A percentile compares a stretch with the other conserved stretches of the same genome.
Conservation (phyloP, 2,888 invertebrate genomes). For the Aricia artaxerxes region DNA sequence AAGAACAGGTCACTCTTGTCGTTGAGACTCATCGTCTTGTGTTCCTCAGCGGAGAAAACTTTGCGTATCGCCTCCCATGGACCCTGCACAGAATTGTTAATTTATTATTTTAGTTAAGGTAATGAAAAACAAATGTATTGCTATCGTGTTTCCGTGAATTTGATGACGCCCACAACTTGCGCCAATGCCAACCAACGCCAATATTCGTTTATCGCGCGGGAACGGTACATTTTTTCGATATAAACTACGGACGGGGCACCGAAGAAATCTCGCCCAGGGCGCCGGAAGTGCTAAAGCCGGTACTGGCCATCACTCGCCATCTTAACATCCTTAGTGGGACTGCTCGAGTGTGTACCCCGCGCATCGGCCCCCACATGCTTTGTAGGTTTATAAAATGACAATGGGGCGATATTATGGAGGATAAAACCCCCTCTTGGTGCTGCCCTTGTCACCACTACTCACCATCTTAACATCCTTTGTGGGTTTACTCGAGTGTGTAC, state of each 20-base stretch:
- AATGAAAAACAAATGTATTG: no score
- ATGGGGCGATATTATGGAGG: no score
- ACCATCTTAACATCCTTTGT: slow-evolving; percentile 93
- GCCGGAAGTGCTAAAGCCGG: no score
- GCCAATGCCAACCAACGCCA: no score
- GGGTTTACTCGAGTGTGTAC: slow-evolving; percentile 73
- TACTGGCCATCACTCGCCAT: slow-evolving; percentile 74
- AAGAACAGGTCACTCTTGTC: slow-evolving; percentile 97
- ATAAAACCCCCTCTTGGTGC: background rate
- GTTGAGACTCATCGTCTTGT: slow-evolving; percentile 86
- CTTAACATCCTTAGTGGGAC: slow-evolving; percentile 89
- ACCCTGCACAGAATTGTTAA: slow-evolving; percentile 76
- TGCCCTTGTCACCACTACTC: slow-evolving; percentile 34
- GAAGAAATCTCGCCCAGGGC: no score
- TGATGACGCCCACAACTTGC: no score
- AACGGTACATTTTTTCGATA: no score
- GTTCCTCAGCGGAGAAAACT: slow-evolving; percentile 91
- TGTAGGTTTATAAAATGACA: slow-evolving; percentile 74
- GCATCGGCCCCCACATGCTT: slow-evolving; percentile 86
- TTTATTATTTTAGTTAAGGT: no score
- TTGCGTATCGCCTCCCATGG: slow-evolving; percentile 96
- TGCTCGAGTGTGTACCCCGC: slow-evolving; percentile 73
- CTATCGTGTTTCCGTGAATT: no score
- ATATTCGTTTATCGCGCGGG: no score
- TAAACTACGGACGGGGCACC: no score